Percentiles rank a stretch among this genome's conserved stretches.
These are phyloP conservation scores for Myripristis murdjan DNA, from an alignment of 2,797 vertebrate genomes.

Conservation along the genomic window DNA sequence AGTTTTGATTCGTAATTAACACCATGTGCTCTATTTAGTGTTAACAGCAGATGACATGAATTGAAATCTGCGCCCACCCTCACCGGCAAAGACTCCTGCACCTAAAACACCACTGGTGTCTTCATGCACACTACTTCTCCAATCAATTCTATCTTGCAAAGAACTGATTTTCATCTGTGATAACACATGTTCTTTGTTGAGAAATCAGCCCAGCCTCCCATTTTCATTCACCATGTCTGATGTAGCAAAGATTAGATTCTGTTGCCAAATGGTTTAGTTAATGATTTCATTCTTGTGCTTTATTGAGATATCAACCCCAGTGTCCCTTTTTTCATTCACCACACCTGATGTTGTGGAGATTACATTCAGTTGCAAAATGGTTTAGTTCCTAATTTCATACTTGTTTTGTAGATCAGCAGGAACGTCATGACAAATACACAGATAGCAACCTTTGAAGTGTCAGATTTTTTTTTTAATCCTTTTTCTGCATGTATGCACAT, in stretches of 20 bases:
- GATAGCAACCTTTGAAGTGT: constrained; percentile 31
- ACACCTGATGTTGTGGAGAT: constrained; percentile 49
- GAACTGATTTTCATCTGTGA: constrained; percentile 72
- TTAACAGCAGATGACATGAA: constrained; percentile 37
- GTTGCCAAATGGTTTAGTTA: constrained; percentile 72
- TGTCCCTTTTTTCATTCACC: constrained; percentile 53
- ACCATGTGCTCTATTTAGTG: constrained; percentile 39
- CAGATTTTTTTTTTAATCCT: constrained; percentile 34
- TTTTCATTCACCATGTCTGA: constrained; percentile 74
- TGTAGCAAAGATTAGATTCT: constrained; percentile 76
- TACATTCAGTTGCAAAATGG: constrained; percentile 55
- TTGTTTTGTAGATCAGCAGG: constrained; percentile 52
- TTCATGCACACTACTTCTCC: constrained; percentile 34
- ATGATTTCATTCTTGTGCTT: constrained; percentile 77
- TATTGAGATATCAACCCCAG: constrained; percentile 67
- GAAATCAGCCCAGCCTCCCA: constrained; percentile 65
- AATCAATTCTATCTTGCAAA: constrained; percentile 63
- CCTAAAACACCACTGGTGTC: constrained; percentile 43
- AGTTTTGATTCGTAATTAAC: constrained; percentile 1
- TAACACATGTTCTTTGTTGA: constrained; percentile 74
- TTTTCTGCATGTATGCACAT: background rate
- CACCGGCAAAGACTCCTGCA: constrained; percentile 11
- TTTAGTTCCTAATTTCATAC: constrained; percentile 33
- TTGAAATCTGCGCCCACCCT: too few relatives aligned
- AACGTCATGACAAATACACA: constrained; percentile 47